Base-by-base conservation (phyloP, 2,113 vertebrate species). In the Pomatostomus ruficeps region DNA sequence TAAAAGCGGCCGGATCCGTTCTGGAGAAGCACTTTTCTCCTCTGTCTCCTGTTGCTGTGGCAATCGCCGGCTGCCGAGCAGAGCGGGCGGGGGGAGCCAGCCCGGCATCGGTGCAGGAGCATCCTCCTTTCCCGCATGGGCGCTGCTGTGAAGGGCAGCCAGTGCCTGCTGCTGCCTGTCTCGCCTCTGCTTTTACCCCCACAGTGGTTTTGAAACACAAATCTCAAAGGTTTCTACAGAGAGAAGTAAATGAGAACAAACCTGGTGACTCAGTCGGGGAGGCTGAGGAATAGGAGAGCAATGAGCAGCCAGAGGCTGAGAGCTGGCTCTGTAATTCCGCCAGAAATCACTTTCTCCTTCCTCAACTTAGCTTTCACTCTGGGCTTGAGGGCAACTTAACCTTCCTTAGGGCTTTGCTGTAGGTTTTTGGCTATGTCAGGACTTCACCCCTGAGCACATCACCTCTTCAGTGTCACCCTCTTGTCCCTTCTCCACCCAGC, bases 121-220 rank as follows among this genome's bases (percentile, higher is more conserved):
- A 48, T 91, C 65, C 58, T 67, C 51, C 43, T 65, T 43, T 26
- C 59, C 62, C 1, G 8, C 83, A 14, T 20, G 89, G 61, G 17
- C 89, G 16, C 65, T 28, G 75, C 88, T 77, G 77, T 66, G 68
- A 91, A 81, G 88, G 73, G 59, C 83, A 79, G 8, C 72, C 73
- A 16, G 20, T 4, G 65, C 68, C 79, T 59, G 46, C 85, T 62
- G 59, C 72, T 61, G 62, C n/a, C 71, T 61, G 46, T 29, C 85
- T 49, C 26, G 38, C 46, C 40, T 5, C 54, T 10, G 29, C 3
- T 66, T 66, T 45, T 57, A 63, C 26, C 75, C 42, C 19, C 20
- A 0, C 1, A 6, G 14, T n/a, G 40, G 5, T 36, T 85, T 77
- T 43, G 74, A 55, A 67, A 36, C 3, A 18, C 6, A 17, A 51